Evolutionary conservation across 2,888 invertebrate genomes (phyloP).

Genomic region (Apotomis turbidana): DNA sequence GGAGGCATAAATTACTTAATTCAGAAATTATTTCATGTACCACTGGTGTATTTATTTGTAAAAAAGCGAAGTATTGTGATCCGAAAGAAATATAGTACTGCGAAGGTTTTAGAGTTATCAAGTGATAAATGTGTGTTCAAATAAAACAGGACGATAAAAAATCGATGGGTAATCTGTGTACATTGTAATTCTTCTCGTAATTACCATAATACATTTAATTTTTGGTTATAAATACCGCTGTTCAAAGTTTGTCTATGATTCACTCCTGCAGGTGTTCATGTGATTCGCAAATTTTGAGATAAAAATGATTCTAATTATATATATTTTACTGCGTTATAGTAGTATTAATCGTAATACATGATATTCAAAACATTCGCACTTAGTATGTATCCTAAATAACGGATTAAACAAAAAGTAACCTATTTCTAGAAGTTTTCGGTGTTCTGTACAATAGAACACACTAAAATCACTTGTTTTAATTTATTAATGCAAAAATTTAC

Average conservation of each 20-base stretch:
- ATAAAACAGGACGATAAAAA: background rate
- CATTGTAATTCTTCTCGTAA: background rate
- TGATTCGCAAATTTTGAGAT: slow-evolving; percentile 52
- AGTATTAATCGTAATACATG: slow-evolving; percentile 16
- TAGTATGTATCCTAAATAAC: background rate
- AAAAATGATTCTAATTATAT: slow-evolving; percentile 42
- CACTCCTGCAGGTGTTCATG: slow-evolving; percentile 59
- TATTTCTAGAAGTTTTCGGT: too few relatives aligned
- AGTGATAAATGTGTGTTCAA: slow-evolving; percentile 1
- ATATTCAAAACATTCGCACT: background rate
- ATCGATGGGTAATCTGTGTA: background rate
- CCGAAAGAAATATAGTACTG: slow-evolving; percentile 44
- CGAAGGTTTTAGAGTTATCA: slow-evolving; percentile 35
- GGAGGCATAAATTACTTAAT: slow-evolving; percentile 45
- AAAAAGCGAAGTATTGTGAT: slow-evolving; percentile 49
- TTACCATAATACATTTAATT: background rate
- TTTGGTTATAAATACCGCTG: slow-evolving; percentile 35
- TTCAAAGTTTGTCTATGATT: slow-evolving; percentile 53
- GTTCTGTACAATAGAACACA: too few relatives aligned
- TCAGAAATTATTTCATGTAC: slow-evolving; percentile 56
- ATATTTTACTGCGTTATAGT: background rate
- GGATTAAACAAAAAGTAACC: background rate
- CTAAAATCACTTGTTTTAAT: too few relatives aligned
- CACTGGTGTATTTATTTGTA: slow-evolving; percentile 50
- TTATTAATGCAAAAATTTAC: too few relatives aligned